phyloP scores from a whole-genome alignment of 2,113 vertebrate genomes.

The Lagopus leucura region DNA sequence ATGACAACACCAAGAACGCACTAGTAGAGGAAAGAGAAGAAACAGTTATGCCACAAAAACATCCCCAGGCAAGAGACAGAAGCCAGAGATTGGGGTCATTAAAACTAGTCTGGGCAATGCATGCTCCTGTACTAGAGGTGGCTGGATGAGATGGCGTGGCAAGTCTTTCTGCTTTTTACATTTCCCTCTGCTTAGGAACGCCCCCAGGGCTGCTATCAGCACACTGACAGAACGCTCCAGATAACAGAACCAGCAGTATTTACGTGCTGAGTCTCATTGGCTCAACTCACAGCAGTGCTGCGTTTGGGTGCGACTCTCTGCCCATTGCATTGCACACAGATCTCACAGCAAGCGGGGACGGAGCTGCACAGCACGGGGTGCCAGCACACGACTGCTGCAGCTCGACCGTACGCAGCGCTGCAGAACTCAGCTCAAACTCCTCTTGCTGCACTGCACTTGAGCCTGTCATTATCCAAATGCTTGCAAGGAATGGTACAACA shows the following conservation, averaged over 20 bases:
- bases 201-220: not conserved
- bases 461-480: not conserved
- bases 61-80: conserved; percentile 51
- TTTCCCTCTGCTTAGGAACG: not conserved
- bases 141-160: not conserved
- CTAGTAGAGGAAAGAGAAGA: conserved; percentile 35
- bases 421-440: not conserved
- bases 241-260: not conserved
- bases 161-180: not conserved
- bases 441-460: not conserved
- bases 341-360: rapidly evolving
- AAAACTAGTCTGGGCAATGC: conserved; percentile 59
- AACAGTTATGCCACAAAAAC: conserved; percentile 41
- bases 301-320: not conserved
- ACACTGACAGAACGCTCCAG: not conserved
- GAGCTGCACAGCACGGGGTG: not conserved
- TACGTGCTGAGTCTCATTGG: not conserved
- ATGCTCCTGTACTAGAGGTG: not conserved
- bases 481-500: not conserved
- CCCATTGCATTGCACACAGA: rapidly evolving
- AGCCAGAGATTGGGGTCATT: conserved; percentile 46
- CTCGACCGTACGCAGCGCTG: rapidly evolving
- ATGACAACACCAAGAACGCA: conserved; percentile 41
- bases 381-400: not conserved
- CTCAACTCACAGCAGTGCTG: not conserved